A percentile compares a stretch with the other conserved stretches of the same genome.
Evolutionary conservation across 1,140 invertebrate genomes (phyloP).

Genomic region (Himalopsyche phryganea): DNA sequence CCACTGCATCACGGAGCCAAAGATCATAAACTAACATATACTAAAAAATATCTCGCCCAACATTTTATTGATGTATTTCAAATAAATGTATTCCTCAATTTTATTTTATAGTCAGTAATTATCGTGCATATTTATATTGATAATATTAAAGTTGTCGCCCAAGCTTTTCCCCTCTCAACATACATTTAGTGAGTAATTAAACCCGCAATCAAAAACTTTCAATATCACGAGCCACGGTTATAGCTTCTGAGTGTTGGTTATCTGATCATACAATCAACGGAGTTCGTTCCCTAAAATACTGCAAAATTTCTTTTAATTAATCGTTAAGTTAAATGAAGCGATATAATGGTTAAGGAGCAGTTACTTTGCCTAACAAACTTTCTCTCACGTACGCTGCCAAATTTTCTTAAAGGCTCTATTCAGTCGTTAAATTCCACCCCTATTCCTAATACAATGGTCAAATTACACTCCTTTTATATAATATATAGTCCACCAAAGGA

Average conservation of each 20-base stretch:
- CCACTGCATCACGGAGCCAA: too few relatives aligned
- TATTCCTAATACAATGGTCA: slow-evolving; percentile 8
- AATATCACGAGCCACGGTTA: neutral
- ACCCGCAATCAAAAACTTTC: too few relatives aligned
- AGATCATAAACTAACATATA: too few relatives aligned
- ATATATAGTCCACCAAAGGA: too few relatives aligned
- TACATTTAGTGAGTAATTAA: too few relatives aligned
- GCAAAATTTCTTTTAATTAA: slow-evolving; percentile 15
- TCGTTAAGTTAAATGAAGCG: slow-evolving; percentile 13
- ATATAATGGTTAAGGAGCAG: slow-evolving; percentile 6
- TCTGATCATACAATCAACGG: slow-evolving; percentile 1
- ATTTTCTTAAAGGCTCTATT: slow-evolving; percentile 2
- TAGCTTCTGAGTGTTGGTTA: neutral
- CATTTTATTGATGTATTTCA: too few relatives aligned
- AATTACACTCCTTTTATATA: neutral
- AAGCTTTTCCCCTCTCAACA: too few relatives aligned
- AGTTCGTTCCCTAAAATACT: neutral
- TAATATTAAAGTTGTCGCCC: too few relatives aligned
- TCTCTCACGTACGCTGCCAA: slow-evolving; percentile 7
- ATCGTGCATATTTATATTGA: too few relatives aligned
- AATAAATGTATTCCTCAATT: too few relatives aligned
- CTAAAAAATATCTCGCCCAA: too few relatives aligned
- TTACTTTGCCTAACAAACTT: slow-evolving; percentile 11
- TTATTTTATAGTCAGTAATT: too few relatives aligned
- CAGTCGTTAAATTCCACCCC: slow-evolving; percentile 12